phyloP scores from a whole-genome alignment of 2,888 invertebrate genomes.

The Piscicola geometra region DNA sequence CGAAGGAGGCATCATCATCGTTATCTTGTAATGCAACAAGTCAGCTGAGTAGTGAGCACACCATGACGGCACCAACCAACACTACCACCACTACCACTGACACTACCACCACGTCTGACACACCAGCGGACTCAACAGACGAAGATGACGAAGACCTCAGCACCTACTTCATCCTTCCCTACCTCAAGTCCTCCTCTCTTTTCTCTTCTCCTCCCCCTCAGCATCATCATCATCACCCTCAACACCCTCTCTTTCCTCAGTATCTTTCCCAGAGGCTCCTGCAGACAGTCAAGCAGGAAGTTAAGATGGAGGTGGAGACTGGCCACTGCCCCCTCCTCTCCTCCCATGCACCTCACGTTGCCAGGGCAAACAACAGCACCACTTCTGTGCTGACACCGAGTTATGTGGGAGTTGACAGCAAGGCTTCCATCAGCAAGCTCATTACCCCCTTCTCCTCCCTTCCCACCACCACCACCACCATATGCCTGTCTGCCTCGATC shows the following conservation, averaged over 20 bases:
- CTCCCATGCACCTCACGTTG: not conserved
- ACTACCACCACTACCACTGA: not conserved
- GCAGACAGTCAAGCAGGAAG: not conserved
- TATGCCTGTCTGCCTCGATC: too few species aligned
- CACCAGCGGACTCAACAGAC: not conserved
- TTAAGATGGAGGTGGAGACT: not conserved
- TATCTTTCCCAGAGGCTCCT: constrained; percentile 3
- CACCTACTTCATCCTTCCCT: not conserved
- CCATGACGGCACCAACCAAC: not conserved
- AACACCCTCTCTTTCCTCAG: not conserved
- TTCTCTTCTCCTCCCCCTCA: not conserved
- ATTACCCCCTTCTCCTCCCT: too few species aligned
- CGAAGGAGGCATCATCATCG: not conserved
- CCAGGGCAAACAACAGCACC: not conserved
- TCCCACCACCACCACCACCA: too few species aligned
- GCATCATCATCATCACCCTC: not conserved
- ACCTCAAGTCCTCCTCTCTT: not conserved
- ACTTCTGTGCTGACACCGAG: not conserved
- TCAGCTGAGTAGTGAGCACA: not conserved
- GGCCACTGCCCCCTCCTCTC: too few species aligned
- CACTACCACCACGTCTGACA: not conserved
- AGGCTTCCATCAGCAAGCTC: too few species aligned
- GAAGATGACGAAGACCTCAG: not conserved
- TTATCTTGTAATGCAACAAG: not conserved
- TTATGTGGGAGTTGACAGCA: too few species aligned